These are phyloP conservation scores for Unio delphinus DNA, from an alignment of 2,888 invertebrate genomes.

Conservation along the genomic window DNA sequence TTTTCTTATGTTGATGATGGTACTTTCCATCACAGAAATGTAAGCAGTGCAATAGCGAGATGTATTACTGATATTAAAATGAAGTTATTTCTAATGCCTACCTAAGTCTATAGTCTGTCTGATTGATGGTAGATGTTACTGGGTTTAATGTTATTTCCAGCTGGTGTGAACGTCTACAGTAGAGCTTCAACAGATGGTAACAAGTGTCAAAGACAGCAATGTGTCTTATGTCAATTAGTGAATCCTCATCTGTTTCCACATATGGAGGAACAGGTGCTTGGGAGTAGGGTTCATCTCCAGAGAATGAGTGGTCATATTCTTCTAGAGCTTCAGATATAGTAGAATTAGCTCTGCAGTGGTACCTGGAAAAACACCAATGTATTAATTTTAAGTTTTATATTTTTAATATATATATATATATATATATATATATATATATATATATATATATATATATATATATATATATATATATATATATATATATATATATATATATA, in stretches of 20 bases:
- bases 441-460: not conserved
- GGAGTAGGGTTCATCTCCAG: slow-evolving; percentile 41
- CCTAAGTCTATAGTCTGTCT: slow-evolving; percentile 83
- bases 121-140: slow-evolving; percentile 83
- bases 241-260: slow-evolving; percentile 47
- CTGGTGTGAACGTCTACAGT: slow-evolving; percentile 75
- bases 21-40: too few relatives aligned
- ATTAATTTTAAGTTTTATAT: not conserved
- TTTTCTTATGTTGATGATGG: too few relatives aligned
- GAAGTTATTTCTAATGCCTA: slow-evolving; percentile 15
- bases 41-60: too few relatives aligned
- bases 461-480: not conserved
- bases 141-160: slow-evolving; percentile 82
- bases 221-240: slow-evolving; percentile 24
- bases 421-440: not conserved
- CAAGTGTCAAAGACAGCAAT: slow-evolving; percentile 77
- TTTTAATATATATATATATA: too few relatives aligned
- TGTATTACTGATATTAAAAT: too few relatives aligned
- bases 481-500: too few relatives aligned
- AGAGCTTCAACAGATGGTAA: slow-evolving; percentile 86
- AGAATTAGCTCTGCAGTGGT: slow-evolving; percentile 80
- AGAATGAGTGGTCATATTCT: slow-evolving; percentile 79
- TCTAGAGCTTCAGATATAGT: slow-evolving; percentile 82
- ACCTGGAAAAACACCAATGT: slow-evolving; percentile 73
- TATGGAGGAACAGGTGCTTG: slow-evolving; percentile 68